Evolutionary conservation across 2,797 vertebrate species (phyloP).

Genomic region (Lepus oiostolus): DNA sequence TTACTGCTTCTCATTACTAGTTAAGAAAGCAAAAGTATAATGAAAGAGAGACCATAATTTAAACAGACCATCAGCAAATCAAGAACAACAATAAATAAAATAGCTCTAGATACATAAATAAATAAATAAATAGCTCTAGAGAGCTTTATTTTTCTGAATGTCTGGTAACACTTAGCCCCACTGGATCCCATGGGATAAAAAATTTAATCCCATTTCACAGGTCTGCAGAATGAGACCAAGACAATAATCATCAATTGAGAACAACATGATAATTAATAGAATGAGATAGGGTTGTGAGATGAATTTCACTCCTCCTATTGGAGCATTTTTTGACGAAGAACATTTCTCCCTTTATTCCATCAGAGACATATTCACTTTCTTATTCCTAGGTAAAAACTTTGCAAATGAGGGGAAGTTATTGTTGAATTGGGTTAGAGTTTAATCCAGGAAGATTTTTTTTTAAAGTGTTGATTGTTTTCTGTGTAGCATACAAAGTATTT

Average conservation of each 20-base stretch:
- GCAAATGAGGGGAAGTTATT: not conserved
- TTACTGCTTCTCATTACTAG: conserved; percentile 11
- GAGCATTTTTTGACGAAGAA: not conserved
- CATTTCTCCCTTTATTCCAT: not conserved
- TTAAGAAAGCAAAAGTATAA: not conserved
- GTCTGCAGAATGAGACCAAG: not conserved
- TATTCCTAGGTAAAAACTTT: conserved; percentile 1
- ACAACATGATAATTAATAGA: not conserved
- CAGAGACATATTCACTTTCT: not conserved
- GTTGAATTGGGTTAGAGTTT: not conserved
- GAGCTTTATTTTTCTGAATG: not conserved
- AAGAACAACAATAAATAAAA: not conserved
- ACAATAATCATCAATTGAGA: not conserved
- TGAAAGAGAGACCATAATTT: not conserved
- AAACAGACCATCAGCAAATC: not conserved
- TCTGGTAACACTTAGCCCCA: not conserved
- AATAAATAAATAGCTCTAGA: not conserved
- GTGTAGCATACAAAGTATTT: too few relatives aligned
- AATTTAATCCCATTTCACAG: not conserved
- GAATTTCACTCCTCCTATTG: not conserved
- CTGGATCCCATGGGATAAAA: not conserved
- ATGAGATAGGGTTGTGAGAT: not conserved
- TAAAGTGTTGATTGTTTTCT: too few relatives aligned
- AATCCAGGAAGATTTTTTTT: not conserved
- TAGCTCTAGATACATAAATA: too few relatives aligned